Base-by-base conservation (phyloP, 2,113 vertebrate genomes). In the Rhinoderma darwinii region DNA sequence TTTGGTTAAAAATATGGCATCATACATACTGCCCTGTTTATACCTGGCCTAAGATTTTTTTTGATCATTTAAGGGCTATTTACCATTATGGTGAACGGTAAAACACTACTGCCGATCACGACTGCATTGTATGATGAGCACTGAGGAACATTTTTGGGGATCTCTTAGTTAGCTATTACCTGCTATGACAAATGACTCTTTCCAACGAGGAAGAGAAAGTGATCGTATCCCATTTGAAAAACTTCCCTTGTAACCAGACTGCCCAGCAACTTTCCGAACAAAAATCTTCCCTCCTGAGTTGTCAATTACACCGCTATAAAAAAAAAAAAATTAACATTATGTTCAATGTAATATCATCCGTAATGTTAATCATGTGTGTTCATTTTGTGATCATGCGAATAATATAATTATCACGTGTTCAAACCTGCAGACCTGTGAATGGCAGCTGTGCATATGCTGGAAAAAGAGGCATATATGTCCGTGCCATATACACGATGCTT, bases 391-490 rank as follows among this genome's bases (percentile, higher is more conserved):
- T 32, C 27, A 47, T 76, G 12, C 18, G 41, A n/a, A 44, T n/a
- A 44, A 44, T 75, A 30, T 1, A 43, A 25, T 41, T 43, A 75
- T 11, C 39, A 44, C 12, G 10, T 47, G 47, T 51, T 51, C 43
- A 77, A 54, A 78, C 75, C 27, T 27, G 78, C 95, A 88, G 82
- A 99, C 98, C 96, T 98, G 94, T 99, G 98, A 88, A 99, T 95
- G 30, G 97, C 98, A 25, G 98, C 97, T 0, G 95, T 95, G 73
- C 98, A 99, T 88, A 99, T 94, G 39, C 97, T 99, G 94, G 98
- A 99, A 90, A 97, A 97, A 76, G 98, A 99, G n/a, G 98, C 97
- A 0, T 97, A 99, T 86, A 98, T 90, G 0, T 93, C 94, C 0
- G 96, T 97, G 84, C 98, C 98, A 0, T 98, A 99, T 84, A 99